Percentiles rank a stretch among this genome's conserved stretches.
Conservation (phyloP, 2,888 invertebrate species). For the Archips crataeganus region DNA sequence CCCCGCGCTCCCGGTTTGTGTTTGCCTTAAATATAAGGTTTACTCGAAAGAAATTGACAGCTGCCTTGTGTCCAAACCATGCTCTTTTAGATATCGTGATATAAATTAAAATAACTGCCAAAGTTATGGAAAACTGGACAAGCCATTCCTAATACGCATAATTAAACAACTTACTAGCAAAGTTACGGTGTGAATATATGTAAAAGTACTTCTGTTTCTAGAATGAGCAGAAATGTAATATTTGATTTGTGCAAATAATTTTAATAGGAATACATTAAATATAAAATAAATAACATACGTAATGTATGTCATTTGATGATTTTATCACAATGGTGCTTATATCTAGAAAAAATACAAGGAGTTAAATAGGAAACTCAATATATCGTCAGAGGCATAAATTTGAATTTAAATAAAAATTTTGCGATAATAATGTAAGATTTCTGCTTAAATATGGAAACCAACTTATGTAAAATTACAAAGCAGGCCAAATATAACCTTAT, state of each 20-base stretch:
- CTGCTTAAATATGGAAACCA: not conserved
- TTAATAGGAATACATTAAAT: conserved; percentile 24
- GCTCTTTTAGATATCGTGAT: too few relatives aligned
- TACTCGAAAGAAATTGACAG: too few relatives aligned
- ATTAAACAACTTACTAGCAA: not conserved
- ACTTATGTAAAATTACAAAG: not conserved
- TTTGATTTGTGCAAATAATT: conserved; percentile 28
- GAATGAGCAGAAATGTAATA: not conserved
- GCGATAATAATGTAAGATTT: too few relatives aligned
- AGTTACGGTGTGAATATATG: not conserved
- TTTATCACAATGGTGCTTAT: conserved; percentile 40
- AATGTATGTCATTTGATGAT: conserved; percentile 19
- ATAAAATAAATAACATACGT: conserved; percentile 37
- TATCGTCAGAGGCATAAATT: not conserved
- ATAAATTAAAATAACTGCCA: too few relatives aligned
- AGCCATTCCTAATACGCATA: too few relatives aligned
- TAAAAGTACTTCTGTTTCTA: not conserved
- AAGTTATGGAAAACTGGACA: too few relatives aligned
- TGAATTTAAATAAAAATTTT: not conserved
- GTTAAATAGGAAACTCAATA: not conserved
- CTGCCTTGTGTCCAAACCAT: too few relatives aligned
- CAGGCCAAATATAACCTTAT: too few relatives aligned
- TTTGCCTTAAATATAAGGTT: too few relatives aligned
- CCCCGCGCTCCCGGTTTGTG: too few relatives aligned
- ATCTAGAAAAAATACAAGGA: conserved; percentile 22